These are phyloP conservation scores for Salticus scenicus DNA, from an alignment of 2,888 invertebrate species.

Conservation along the genomic window DNA sequence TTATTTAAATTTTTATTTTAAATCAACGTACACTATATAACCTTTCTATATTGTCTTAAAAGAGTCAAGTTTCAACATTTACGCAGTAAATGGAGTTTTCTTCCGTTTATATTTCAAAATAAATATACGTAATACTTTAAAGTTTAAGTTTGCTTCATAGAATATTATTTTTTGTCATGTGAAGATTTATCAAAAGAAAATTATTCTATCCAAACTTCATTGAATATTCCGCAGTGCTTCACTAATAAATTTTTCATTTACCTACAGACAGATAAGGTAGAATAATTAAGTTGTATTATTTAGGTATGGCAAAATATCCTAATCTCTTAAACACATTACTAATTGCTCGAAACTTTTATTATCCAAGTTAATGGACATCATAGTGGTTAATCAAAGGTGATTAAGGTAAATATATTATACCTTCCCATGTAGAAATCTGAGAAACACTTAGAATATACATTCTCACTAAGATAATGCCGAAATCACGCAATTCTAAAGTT, in stretches of 20 bases:
- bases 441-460: constrained; percentile 42
- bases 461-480: constrained; percentile 43
- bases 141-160: too few species aligned
- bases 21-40: too few species aligned
- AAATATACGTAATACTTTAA: too few species aligned
- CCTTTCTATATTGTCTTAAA: too few species aligned
- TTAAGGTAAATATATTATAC: neutral
- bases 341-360: neutral
- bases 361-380: neutral
- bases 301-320: neutral
- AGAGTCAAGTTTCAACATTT: too few species aligned
- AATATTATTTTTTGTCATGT: too few species aligned
- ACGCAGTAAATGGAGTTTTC: too few species aligned
- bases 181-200: too few species aligned
- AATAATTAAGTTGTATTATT: neutral
- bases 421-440: neutral
- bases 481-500: constrained; percentile 35
- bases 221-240: neutral
- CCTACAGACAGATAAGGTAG: neutral
- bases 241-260: neutral
- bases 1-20: too few species aligned
- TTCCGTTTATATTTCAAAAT: too few species aligned
- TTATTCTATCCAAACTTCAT: too few species aligned
- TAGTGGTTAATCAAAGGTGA: neutral
- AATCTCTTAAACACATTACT: neutral